Conservation (phyloP, 1,140 invertebrate species). For the Drosophila bifasciata region DNA sequence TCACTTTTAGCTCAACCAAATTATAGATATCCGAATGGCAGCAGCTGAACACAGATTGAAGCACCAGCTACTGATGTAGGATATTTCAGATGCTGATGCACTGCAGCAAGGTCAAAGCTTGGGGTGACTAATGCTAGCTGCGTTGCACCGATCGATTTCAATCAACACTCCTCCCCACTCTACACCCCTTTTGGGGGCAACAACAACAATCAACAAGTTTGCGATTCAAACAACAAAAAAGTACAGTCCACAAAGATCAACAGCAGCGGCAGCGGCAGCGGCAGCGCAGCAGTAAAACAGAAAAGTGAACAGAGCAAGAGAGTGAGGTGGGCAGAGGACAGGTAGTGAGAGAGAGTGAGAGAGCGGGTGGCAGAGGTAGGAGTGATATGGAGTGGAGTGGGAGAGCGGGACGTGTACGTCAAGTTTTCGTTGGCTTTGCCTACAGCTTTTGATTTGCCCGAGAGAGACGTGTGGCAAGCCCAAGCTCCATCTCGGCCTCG, state of each 20-base stretch:
- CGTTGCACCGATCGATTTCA: slow-evolving; percentile 63
- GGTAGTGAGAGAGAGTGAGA: no score
- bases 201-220: slow-evolving; percentile 61
- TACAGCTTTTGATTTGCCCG: slow-evolving; percentile 71
- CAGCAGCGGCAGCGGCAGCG: slow-evolving; percentile 51
- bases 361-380: no score
- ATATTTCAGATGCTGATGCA: slow-evolving; percentile 28
- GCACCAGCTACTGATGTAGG: no score
- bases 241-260: slow-evolving; percentile 70
- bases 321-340: slow-evolving; percentile 3
- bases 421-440: slow-evolving; percentile 58
- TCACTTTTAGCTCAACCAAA: slow-evolving; percentile 57
- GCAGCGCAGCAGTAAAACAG: slow-evolving; percentile 16
- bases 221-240: slow-evolving; percentile 67
- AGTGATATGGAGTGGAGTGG: no score
- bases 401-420: slow-evolving; percentile 24
- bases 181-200: background rate
- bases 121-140: slow-evolving; percentile 36
- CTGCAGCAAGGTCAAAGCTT: slow-evolving; percentile 44
- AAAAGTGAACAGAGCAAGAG: slow-evolving; percentile 14
- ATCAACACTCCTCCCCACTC: slow-evolving; percentile 48
- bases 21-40: slow-evolving; percentile 42
- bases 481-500: slow-evolving; percentile 40
- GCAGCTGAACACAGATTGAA: slow-evolving; percentile 39
- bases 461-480: slow-evolving; percentile 78